phyloP scores from a whole-genome alignment of 2,113 vertebrate genomes.

The Tragelaphus scriptus region DNA sequence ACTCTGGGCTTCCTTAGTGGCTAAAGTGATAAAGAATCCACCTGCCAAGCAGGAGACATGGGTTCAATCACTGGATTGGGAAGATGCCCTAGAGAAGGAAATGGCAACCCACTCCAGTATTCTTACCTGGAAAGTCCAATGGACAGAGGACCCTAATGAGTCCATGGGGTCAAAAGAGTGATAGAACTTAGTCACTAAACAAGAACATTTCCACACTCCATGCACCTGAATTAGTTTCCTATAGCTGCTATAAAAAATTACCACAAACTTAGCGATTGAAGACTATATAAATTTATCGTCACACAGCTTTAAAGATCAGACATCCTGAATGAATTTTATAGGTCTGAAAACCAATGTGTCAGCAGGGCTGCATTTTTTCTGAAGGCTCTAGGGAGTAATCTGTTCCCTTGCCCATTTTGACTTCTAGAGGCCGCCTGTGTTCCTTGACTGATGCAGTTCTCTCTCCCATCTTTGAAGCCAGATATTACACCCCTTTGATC shows the following conservation, averaged over 20 bases:
- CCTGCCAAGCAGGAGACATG: not conserved
- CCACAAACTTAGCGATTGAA: not conserved
- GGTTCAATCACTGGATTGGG: not conserved
- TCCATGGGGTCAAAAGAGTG: not conserved
- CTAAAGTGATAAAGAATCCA: not conserved
- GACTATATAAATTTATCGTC: not conserved
- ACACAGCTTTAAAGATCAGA: not conserved
- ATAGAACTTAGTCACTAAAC: not conserved
- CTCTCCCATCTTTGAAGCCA: not conserved
- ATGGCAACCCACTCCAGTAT: not conserved
- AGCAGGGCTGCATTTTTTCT: not conserved
- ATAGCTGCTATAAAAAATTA: not conserved
- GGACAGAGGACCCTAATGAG: not conserved
- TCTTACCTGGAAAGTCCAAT: not conserved
- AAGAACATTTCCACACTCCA: not conserved
- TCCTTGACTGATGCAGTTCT: not conserved
- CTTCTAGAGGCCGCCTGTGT: not conserved
- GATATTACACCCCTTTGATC: not conserved
- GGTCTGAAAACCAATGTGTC: not conserved
- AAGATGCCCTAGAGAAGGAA: not conserved
- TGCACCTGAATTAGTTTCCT: not conserved
- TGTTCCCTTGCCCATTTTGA: not conserved
- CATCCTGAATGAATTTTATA: not conserved
- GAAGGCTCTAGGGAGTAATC: not conserved
- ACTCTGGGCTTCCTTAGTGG: not conserved